Evolutionary conservation across 2,113 vertebrate genomes (phyloP).

Genomic region (Emydura subglobosa): DNA sequence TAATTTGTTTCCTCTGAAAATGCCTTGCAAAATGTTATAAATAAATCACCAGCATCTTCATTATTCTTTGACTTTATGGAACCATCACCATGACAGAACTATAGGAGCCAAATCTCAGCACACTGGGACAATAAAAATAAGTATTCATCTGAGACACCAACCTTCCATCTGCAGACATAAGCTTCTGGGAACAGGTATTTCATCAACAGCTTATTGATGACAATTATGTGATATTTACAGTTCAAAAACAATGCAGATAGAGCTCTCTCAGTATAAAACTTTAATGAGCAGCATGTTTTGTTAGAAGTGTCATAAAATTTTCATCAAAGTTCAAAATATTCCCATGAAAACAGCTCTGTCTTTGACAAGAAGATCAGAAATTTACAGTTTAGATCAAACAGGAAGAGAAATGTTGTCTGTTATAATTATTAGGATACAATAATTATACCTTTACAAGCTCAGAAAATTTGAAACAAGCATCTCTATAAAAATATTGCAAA

Average conservation of each 20-base stretch:
- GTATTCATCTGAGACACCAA: not conserved
- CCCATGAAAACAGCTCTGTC: slow-evolving; percentile 70
- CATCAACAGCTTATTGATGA: slow-evolving; percentile 57
- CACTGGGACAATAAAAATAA: not conserved
- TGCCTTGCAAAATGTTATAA: not conserved
- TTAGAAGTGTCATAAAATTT: slow-evolving; percentile 76
- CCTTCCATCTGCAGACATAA: slow-evolving; percentile 4
- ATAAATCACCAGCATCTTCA: slow-evolving; percentile 44
- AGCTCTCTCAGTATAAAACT: slow-evolving; percentile 63
- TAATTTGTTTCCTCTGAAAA: slow-evolving; percentile 40
- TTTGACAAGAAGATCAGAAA: slow-evolving; percentile 76
- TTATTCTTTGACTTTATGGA: slow-evolving; percentile 23
- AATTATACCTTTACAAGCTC: slow-evolving; percentile 69
- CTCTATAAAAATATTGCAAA: slow-evolving; percentile 49
- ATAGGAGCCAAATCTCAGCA: not conserved
- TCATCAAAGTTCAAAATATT: slow-evolving; percentile 75
- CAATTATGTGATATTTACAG: slow-evolving; percentile 72
- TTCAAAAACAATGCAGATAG: slow-evolving; percentile 71
- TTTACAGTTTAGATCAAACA: slow-evolving; percentile 76
- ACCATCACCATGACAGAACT: not conserved
- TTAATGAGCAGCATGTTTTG: slow-evolving; percentile 75
- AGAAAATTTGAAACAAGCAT: slow-evolving; percentile 55
- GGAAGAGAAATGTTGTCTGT: slow-evolving; percentile 61
- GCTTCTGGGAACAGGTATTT: slow-evolving; percentile 58
- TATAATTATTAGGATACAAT: slow-evolving; percentile 70